Base-by-base conservation (phyloP, 1,140 invertebrate species). In the Drosophila guanche region DNA sequence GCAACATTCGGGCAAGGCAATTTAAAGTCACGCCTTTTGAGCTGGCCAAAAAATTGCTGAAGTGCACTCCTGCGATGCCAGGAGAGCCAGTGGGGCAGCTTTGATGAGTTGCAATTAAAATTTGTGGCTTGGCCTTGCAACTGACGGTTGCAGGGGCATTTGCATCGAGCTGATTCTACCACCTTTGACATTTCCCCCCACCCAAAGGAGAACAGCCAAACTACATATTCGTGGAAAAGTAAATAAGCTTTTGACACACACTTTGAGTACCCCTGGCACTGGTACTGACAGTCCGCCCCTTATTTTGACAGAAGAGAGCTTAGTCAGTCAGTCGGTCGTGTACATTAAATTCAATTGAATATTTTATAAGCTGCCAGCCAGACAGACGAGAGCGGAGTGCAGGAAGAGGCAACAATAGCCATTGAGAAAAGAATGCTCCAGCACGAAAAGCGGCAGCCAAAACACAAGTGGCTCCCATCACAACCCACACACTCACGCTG, bases 331-430 rank as follows among this genome's bases (percentile, higher is more conserved):
- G 71, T 77, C 71, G 75, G 75, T 75, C 75, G 71, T 75, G 76
- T 75, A 66, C 72, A 76, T 78, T 78, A 78, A 78, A 72, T 80
- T 79, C 78, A 79, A 81, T 81, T 79, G 76, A 71, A 81, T 81
- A 79, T 79, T 79, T 79, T 62, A 79, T 79, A 79, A 81, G 67
- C 71, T 76, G 66, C 61, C 74, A 79, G 77, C 65, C 75, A 79
- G 73, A 71, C 74, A 70, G 10, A 33, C 68, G 58, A 75, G 46
- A 59, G 62, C 45, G 59, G 61, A 47, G 67, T 48, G 33, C 33
- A 37, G 10, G 10, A 10, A 12, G 33, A 4, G 10, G 10, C 33
- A 37, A 37, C 33, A 37, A 37, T 37, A 37, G 12, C 33, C 33
- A 37, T 58, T 58, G 22, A 50, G 66, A 63, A 70, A 74, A 70